Evolutionary conservation across 2,888 invertebrate genomes (phyloP).

Genomic region (Drosophila paramelanica): DNA sequence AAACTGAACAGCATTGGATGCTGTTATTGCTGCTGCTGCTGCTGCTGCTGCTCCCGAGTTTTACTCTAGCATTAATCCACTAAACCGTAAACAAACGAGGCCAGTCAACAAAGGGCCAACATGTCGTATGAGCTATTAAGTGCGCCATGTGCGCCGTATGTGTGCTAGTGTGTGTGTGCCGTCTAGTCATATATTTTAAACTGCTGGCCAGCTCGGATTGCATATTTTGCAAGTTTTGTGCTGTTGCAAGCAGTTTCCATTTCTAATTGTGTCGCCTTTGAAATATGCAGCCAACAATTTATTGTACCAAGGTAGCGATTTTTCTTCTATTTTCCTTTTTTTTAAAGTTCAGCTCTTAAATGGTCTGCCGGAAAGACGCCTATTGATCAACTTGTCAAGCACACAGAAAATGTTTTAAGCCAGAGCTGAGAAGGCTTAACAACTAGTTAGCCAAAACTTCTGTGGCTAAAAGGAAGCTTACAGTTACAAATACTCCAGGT

Average conservation of each 20-base stretch:
- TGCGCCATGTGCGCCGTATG: constrained; percentile 39
- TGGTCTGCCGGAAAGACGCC: background rate
- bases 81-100: constrained; percentile 77
- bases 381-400: constrained; percentile 46
- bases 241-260: constrained; percentile 55
- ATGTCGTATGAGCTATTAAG: constrained; percentile 77
- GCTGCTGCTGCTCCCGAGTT: constrained; percentile 27
- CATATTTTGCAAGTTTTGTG: constrained; percentile 48
- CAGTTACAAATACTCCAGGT: background rate
- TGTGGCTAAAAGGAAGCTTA: background rate
- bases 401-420: background rate
- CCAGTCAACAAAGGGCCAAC: constrained; percentile 71
- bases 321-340: background rate
- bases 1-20: constrained; percentile 59
- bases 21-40: constrained; percentile 26
- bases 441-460: constrained; percentile 14
- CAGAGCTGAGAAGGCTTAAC: constrained; percentile 3
- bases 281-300: constrained; percentile 55
- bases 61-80: constrained; percentile 69
- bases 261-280: constrained; percentile 57
- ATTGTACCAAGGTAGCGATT: constrained; percentile 20
- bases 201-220: constrained; percentile 23
- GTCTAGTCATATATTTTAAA: constrained; percentile 59
- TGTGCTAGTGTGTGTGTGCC: constrained; percentile 7
- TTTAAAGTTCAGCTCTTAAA: background rate